These are phyloP conservation scores for Coreoperca whiteheadi DNA, from an alignment of 2,113 vertebrate species.

Conservation along the genomic window DNA sequence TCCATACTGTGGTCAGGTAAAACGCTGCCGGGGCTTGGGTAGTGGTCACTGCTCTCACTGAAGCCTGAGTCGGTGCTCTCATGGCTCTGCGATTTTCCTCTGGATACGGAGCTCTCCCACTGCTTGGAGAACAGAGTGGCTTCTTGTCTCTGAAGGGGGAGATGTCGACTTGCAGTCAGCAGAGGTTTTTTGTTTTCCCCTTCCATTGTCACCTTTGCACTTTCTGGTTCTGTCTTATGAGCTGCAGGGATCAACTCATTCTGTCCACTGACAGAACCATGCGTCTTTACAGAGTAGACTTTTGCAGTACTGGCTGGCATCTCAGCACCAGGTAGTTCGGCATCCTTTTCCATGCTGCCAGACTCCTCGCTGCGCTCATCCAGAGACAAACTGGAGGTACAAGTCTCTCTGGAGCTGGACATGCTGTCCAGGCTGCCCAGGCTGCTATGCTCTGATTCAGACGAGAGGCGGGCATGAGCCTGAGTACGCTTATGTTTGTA, in stretches of 20 bases:
- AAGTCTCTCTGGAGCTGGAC: constrained; percentile 74
- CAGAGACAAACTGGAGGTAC: constrained; percentile 62
- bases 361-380: constrained; percentile 66
- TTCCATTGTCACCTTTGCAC: constrained; percentile 1
- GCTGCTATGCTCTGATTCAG: constrained; percentile 85
- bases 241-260: constrained; percentile 42
- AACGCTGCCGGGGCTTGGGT: constrained; percentile 83
- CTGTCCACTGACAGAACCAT: constrained; percentile 32
- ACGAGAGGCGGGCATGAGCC: constrained; percentile 89
- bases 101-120: constrained; percentile 82
- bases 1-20: constrained; percentile 84
- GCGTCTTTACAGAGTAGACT: constrained; percentile 16
- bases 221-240: constrained; percentile 35
- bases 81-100: constrained; percentile 90
- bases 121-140: constrained; percentile 86
- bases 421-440: constrained; percentile 76
- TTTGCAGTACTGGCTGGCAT: constrained; percentile 9
- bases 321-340: constrained; percentile 32
- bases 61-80: constrained; percentile 97
- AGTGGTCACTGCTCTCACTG: constrained; percentile 92
- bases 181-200: constrained; percentile 63
- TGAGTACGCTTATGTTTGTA: constrained; percentile 97
- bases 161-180: constrained; percentile 68
- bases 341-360: constrained; percentile 55
- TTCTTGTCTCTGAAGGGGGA: constrained; percentile 88